These are phyloP conservation scores for Belonocnema kinseyi DNA, from an alignment of 1,140 invertebrate species.

Conservation along the genomic window DNA sequence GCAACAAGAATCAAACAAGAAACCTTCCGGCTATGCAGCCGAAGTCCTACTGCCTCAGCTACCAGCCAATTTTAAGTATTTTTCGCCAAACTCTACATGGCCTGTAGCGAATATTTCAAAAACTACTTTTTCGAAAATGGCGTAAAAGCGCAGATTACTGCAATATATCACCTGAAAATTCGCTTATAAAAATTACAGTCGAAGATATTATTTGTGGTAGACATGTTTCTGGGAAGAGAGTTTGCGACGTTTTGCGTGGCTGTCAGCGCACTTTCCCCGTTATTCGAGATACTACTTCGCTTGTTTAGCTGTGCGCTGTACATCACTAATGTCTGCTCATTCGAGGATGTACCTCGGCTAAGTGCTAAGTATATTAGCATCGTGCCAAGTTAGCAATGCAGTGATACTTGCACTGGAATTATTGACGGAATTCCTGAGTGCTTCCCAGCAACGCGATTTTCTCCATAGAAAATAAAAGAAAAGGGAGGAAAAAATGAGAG, in stretches of 20 bases:
- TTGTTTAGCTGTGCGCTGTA: neutral
- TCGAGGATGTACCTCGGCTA: neutral
- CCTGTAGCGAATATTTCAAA: too few relatives aligned
- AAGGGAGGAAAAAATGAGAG: conserved; percentile 4
- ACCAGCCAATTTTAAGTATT: too few relatives aligned
- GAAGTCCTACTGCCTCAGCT: too few relatives aligned
- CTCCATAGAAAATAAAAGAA: neutral
- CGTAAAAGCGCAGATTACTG: too few relatives aligned
- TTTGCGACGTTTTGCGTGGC: neutral
- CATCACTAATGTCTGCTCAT: conserved; percentile 19
- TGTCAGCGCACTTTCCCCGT: neutral
- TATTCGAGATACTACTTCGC: neutral
- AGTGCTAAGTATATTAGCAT: conserved; percentile 27
- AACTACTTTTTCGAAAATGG: too few relatives aligned
- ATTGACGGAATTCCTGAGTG: conserved; percentile 10
- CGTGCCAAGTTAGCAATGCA: conserved; percentile 18
- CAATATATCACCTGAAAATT: too few relatives aligned
- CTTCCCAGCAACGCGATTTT: conserved; percentile 15
- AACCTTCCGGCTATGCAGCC: too few relatives aligned
- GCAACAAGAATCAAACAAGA: too few relatives aligned
- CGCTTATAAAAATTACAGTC: too few relatives aligned
- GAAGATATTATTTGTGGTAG: too few relatives aligned
- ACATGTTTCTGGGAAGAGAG: neutral
- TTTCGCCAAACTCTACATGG: too few relatives aligned
- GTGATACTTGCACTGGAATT: neutral